Percentiles rank a stretch among this genome's conserved stretches.
Conservation (phyloP, 2,888 invertebrate species). For the Cosmopolites sordidus region DNA sequence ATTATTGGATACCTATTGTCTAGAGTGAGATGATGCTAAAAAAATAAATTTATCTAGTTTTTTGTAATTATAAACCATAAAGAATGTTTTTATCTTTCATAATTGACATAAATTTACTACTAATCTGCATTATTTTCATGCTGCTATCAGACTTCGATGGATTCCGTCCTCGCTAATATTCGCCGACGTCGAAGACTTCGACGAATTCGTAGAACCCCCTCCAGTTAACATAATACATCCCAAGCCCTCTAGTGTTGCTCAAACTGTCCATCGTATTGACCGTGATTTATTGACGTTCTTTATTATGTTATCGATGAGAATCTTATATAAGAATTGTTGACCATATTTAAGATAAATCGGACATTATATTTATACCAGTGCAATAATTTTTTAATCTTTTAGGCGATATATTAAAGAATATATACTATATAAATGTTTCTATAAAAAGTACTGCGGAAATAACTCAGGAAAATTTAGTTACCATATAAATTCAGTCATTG, state of each 20-base stretch:
- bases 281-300: conserved; percentile 4
- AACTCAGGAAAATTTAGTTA: too few species aligned
- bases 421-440: background rate
- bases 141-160: conserved; percentile 53
- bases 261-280: conserved; percentile 30
- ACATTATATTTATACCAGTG: conserved; percentile 8
- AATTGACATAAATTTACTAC: background rate
- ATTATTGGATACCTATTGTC: too few species aligned
- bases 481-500: too few species aligned
- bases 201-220: conserved; percentile 63
- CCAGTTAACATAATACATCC: conserved; percentile 68
- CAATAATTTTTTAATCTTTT: conserved; percentile 9
- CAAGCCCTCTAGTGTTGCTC: conserved; percentile 51
- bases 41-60: too few species aligned
- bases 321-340: conserved; percentile 14
- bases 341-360: conserved; percentile 8
- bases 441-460: too few species aligned
- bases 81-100: too few species aligned
- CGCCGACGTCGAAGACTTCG: conserved; percentile 59
- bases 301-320: conserved; percentile 3
- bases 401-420: background rate
- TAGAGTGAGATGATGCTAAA: too few species aligned
- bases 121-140: conserved; percentile 28
- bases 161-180: conserved; percentile 63
- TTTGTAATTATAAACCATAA: too few species aligned